phyloP scores from a whole-genome alignment of 2,113 vertebrate genomes.

The Loxodonta africana region DNA sequence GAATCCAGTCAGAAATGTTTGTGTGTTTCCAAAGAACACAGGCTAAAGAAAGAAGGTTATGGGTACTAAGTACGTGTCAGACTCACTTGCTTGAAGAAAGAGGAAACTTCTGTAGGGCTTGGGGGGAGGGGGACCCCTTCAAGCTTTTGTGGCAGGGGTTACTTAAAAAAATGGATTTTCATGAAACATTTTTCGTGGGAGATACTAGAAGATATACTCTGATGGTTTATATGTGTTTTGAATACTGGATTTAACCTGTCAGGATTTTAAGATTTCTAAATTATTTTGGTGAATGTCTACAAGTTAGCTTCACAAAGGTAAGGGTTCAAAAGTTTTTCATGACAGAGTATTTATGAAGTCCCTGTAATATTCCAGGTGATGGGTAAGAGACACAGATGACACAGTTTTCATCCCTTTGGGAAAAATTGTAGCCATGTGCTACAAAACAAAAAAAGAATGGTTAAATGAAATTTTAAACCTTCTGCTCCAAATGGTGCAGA shows the following conservation, averaged over 20 bases:
- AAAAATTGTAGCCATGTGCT: neutral
- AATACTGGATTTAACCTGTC: neutral
- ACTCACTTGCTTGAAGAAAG: slow-evolving; percentile 45
- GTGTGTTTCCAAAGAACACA: slow-evolving; percentile 58
- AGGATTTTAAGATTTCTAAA: neutral
- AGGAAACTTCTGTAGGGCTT: slow-evolving; percentile 14
- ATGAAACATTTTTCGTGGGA: neutral
- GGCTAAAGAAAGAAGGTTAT: slow-evolving; percentile 6
- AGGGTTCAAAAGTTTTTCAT: neutral
- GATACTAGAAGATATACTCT: neutral
- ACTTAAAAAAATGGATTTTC: slow-evolving; percentile 1
- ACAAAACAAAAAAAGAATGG: neutral
- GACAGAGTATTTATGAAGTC: neutral
- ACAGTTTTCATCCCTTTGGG: neutral
- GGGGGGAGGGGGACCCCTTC: too few relatives aligned
- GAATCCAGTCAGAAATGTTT: slow-evolving; percentile 67
- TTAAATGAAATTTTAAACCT: neutral
- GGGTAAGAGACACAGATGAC: neutral
- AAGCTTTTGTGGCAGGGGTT: neutral
- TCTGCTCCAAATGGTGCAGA: neutral
- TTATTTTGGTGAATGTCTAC: neutral
- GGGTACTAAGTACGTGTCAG: neutral
- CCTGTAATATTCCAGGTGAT: neutral
- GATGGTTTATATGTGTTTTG: neutral
- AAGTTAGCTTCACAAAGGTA: slow-evolving; percentile 10